Evolutionary conservation across 37 sponge, comb jelly and placozoan genomes (phyloP).

Genomic region (Dysidea cf. avara): DNA sequence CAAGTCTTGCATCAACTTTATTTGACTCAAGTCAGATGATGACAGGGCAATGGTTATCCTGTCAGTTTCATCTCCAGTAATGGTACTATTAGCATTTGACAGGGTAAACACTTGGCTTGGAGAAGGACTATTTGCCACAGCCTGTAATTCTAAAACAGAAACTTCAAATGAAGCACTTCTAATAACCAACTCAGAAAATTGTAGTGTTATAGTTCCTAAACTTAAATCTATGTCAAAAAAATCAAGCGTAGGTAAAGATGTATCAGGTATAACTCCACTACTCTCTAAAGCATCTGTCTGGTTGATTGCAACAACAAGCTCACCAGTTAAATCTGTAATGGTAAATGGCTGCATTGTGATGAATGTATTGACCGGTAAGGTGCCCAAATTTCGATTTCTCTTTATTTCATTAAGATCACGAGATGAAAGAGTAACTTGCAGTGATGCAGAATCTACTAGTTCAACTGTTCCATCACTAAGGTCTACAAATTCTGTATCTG

Average conservation of each 20-base stretch:
- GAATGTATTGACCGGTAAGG: constrained; percentile 40
- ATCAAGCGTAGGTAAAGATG: constrained; percentile 59
- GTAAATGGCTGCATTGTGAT: constrained; percentile 45
- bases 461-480: constrained; percentile 28
- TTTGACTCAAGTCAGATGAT: constrained; percentile 37
- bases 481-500: neutral
- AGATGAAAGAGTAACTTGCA: constrained; percentile 22
- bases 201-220: constrained; percentile 52
- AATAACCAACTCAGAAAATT: constrained; percentile 74
- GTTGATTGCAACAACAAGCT: constrained; percentile 44
- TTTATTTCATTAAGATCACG: constrained; percentile 71
- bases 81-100: constrained; percentile 25
- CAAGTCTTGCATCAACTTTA: constrained; percentile 54
- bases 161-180: constrained; percentile 22
- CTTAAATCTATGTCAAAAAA: constrained; percentile 77
- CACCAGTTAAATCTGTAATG: constrained; percentile 50
- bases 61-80: constrained; percentile 27
- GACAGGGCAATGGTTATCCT: constrained; percentile 40
- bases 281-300: constrained; percentile 33
- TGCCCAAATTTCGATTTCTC: constrained; percentile 36
- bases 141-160: constrained; percentile 35
- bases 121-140: neutral
- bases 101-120: constrained; percentile 12
- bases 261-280: constrained; percentile 42
- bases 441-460: constrained; percentile 28